Evolutionary conservation across 2,113 vertebrate genomes (phyloP).

Genomic region (Fregetta grallaria): DNA sequence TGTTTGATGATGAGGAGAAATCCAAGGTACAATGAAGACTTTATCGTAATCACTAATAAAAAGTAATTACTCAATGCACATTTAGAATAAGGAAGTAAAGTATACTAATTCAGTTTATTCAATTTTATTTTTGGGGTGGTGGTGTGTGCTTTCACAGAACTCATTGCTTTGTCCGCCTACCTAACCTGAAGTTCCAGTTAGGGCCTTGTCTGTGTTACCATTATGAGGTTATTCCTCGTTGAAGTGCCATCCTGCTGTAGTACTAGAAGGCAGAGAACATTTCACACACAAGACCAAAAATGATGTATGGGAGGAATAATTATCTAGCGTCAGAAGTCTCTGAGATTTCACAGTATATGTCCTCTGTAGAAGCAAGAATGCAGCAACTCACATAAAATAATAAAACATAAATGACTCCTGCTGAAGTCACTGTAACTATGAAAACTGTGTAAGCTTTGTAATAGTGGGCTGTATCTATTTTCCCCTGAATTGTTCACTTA

Average conservation of each 20-base stretch:
- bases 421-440: not conserved
- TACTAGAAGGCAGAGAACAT: not conserved
- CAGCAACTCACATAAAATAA: not conserved
- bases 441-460: not conserved
- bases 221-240: not conserved
- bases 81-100: not conserved
- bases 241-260: not conserved
- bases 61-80: not conserved
- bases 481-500: not conserved
- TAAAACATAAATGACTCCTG: not conserved
- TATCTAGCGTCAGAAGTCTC: not conserved
- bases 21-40: constrained; percentile 80
- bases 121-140: not conserved
- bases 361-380: not conserved
- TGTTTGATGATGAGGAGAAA: constrained; percentile 95
- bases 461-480: not conserved
- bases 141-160: not conserved
- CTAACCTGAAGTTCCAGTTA: not conserved
- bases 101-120: not conserved
- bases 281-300: not conserved
- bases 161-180: not conserved
- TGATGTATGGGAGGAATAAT: not conserved
- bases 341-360: not conserved
- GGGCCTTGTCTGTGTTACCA: not conserved
- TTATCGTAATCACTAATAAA: not conserved